Conservation (phyloP, 2,888 invertebrate genomes). For the Apodemia mormo region DNA sequence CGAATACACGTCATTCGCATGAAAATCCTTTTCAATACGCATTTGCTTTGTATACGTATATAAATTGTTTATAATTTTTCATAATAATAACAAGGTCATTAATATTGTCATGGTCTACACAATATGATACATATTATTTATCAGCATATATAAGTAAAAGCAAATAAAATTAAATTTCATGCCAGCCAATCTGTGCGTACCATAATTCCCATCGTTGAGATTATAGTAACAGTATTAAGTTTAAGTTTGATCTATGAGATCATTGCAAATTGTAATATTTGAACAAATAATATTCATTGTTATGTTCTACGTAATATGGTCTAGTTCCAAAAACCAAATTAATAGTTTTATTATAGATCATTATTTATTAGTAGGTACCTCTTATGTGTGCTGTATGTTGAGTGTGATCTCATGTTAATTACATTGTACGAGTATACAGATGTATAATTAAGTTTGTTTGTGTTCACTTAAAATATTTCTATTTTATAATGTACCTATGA, state of each 20-base stretch:
- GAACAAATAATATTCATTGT: constrained; percentile 40
- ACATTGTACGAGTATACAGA: constrained; percentile 46
- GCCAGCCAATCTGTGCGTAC: constrained; percentile 2
- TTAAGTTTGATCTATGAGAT: constrained; percentile 54
- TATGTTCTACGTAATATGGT: constrained; percentile 57
- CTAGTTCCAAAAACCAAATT: constrained; percentile 77
- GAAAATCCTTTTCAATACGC: not conserved
- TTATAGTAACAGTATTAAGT: constrained; percentile 72
- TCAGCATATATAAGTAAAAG: not conserved
- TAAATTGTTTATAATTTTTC: too few relatives aligned
- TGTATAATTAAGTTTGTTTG: constrained; percentile 50
- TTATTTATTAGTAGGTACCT: constrained; percentile 74
- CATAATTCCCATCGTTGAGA: constrained; percentile 75
- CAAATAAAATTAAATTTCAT: not conserved
- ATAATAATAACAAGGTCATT: too few relatives aligned
- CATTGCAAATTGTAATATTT: constrained; percentile 45
- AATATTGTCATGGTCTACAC: too few relatives aligned
- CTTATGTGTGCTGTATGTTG: constrained; percentile 61
- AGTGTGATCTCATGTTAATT: constrained; percentile 68
- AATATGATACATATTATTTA: too few relatives aligned
- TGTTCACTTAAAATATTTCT: constrained; percentile 62
- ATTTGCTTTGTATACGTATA: too few relatives aligned
- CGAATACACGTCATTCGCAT: not conserved
- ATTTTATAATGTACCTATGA: constrained; percentile 56
- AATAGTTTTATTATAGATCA: constrained; percentile 66